Evolutionary conservation across 2,888 invertebrate genomes (phyloP).

Genomic region (Prosopocoilus inquinatus): DNA sequence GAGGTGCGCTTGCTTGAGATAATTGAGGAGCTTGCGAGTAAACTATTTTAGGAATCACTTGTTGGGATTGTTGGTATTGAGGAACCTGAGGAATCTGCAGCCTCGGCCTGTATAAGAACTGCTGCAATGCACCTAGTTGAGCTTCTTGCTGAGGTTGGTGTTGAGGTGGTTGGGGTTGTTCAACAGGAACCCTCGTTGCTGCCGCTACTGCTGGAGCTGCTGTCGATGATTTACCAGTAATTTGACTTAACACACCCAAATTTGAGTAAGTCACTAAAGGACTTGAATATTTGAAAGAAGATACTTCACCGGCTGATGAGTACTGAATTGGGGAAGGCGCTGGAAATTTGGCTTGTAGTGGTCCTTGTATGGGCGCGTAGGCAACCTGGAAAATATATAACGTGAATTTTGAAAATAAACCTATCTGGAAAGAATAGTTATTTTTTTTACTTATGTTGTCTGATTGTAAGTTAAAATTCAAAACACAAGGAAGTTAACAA

Average conservation of each 20-base stretch:
- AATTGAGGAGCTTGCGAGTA: slow-evolving; percentile 27
- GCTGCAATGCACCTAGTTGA: slow-evolving; percentile 10
- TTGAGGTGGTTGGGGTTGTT: slow-evolving; percentile 17
- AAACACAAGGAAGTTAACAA: too few relatives aligned
- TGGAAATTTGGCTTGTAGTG: slow-evolving; percentile 6
- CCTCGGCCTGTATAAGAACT: slow-evolving; percentile 17
- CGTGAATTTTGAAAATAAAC: not conserved
- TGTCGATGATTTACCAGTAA: slow-evolving; percentile 35
- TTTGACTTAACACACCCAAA: slow-evolving; percentile 41
- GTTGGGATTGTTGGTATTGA: slow-evolving; percentile 6
- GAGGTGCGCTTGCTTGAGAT: not conserved
- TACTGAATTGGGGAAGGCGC: slow-evolving; percentile 32
- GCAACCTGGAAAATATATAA: slow-evolving; percentile 16
- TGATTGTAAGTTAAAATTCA: too few relatives aligned
- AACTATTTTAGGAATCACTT: slow-evolving; percentile 22
- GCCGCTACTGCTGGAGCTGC: slow-evolving; percentile 12
- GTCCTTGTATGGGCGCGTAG: slow-evolving; percentile 22
- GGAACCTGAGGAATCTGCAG: slow-evolving; percentile 9
- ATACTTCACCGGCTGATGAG: slow-evolving; percentile 47
- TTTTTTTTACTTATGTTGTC: too few relatives aligned
- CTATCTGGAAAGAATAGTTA: not conserved
- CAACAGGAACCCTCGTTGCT: slow-evolving; percentile 11
- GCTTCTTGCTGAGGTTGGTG: slow-evolving; percentile 19
- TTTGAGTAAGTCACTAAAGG: slow-evolving; percentile 47
- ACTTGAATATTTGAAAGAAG: slow-evolving; percentile 46